Evolutionary conservation across 2,797 vertebrate species (phyloP).

Genomic region (Craterocephalus amniculus): DNA sequence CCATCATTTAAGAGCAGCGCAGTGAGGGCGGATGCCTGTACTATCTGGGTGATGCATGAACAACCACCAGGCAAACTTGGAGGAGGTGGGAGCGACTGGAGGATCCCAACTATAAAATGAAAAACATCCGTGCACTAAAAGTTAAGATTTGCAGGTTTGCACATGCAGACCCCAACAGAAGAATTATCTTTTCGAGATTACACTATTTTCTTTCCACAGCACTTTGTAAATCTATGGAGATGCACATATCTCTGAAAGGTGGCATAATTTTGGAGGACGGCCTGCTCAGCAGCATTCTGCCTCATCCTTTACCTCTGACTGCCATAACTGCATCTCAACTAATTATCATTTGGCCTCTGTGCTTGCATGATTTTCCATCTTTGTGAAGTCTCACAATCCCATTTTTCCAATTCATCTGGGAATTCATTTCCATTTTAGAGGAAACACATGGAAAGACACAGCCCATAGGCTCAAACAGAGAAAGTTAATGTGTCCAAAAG

Average conservation of each 20-base stretch:
- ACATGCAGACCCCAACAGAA: background rate
- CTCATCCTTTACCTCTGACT: background rate
- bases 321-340: no score
- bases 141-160: background rate
- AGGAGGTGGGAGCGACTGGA: background rate
- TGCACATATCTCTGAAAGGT: background rate
- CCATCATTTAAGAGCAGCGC: conserved; percentile 74
- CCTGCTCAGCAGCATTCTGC: background rate
- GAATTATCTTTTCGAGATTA: background rate
- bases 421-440: no score
- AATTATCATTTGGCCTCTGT: background rate
- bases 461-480: no score
- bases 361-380: background rate
- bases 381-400: background rate
- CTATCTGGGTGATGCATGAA: conserved; percentile 42
- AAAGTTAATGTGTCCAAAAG: no score
- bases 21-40: conserved; percentile 45
- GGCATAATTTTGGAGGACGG: background rate
- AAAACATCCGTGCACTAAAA: background rate
- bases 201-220: background rate
- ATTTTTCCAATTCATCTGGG: background rate
- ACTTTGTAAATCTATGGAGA: background rate
- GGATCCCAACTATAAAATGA: background rate
- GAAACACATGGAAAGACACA: background rate
- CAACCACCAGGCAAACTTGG: conserved; percentile 16